Evolutionary conservation across 2,797 vertebrate species (phyloP), one percentile per base, ranked within the genome.

Genomic region (Parotocinclus haroldoi): DNA sequence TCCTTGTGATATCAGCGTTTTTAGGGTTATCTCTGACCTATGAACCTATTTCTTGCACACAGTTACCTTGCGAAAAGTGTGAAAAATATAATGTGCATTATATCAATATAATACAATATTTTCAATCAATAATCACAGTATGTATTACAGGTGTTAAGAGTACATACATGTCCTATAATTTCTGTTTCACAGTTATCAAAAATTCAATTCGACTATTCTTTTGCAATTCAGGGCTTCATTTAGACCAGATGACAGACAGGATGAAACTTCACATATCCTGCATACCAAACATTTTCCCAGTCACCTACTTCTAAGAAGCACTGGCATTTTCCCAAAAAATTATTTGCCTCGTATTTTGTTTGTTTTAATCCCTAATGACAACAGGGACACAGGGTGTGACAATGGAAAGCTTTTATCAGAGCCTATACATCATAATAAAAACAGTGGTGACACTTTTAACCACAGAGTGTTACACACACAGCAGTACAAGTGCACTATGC

Each of bases 391-490:
- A 58, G 11, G 38, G 39, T 16, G 4, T 57, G 48, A 58, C 18
- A 40, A 11, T 50, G 40, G 63, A n/a, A n/a, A n/a, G 39, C 39
- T 0, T 65, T 76, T 83, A 83, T 75, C 79, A 79, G 63, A 50
- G 68, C 61, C 74, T 62, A 56, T 71, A 68, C 80, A 79, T 84
- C 71, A 72, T 10, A 18, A 58, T 9, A 52, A 78, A 68, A 58
- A 72, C 71, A 66, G 51, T 55, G 58, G 60, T 66, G 77, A 12
- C 57, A 75, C 13, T 9, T 27, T 27, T 27, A 27, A 27, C 5
- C 5, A 27, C 5, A 27, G 27, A 27, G 2, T 5, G 27, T 27
- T 27, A 2, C 27, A 27, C 2, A 77, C 55, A 53, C 73, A 27
- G 59, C 72, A 78, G 65, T 75, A 61, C 77, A 55, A 65, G 64